These are phyloP conservation scores for Micronisus gabar DNA, from an alignment of 2,113 vertebrate genomes.

Conservation along the genomic window DNA sequence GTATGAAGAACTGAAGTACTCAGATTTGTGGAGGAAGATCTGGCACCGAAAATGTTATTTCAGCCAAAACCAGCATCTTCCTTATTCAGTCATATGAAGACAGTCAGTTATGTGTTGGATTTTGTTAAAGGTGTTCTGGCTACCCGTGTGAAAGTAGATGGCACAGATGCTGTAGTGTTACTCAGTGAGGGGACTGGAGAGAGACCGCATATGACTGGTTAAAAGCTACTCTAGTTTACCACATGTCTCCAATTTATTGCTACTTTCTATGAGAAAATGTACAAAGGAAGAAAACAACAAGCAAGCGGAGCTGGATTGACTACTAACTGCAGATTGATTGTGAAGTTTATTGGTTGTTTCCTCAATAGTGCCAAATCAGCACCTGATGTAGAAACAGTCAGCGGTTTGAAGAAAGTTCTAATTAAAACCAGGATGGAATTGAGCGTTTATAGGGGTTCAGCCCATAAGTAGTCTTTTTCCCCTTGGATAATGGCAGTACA, in stretches of 20 bases:
- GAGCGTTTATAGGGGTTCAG: constrained; percentile 21
- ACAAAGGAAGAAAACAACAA: constrained; percentile 54
- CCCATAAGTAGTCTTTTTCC: neutral
- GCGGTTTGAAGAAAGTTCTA: constrained; percentile 45
- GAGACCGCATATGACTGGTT: constrained; percentile 20
- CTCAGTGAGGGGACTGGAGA: neutral
- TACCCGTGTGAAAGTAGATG: neutral
- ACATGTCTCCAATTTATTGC: constrained; percentile 63
- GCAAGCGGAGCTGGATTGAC: constrained; percentile 26
- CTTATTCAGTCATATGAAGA: neutral
- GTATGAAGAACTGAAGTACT: neutral
- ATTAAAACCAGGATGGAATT: constrained; percentile 57
- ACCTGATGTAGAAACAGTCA: constrained; percentile 55
- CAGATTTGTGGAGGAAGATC: neutral
- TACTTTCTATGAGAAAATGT: constrained; percentile 58
- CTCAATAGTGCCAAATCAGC: constrained; percentile 57
- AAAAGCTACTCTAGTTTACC: constrained; percentile 22
- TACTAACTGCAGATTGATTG: constrained; percentile 63
- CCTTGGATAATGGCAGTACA: constrained; percentile 3
- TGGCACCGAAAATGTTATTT: neutral
- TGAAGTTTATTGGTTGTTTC: constrained; percentile 68
- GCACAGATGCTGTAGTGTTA: neutral
- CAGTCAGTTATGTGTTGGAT: neutral
- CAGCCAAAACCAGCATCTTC: neutral
- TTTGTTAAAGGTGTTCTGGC: neutral